These are phyloP conservation scores for Formica selysi DNA, from an alignment of 1,140 invertebrate species.

Conservation along the genomic window DNA sequence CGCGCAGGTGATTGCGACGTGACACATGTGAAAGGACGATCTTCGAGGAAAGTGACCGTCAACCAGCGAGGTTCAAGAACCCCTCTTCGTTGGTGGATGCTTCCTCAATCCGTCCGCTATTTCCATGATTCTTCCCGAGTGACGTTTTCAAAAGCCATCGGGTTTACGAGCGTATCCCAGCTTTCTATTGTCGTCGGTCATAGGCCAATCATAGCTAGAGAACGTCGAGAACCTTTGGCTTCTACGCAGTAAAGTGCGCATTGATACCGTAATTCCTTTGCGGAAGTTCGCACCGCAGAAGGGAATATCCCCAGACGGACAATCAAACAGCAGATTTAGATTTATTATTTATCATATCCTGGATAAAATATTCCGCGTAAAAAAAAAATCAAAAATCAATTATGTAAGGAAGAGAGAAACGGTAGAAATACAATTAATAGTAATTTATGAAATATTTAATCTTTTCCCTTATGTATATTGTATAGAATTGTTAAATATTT, in stretches of 20 bases:
- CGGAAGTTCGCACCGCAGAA: constrained; percentile 34
- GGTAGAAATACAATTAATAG: background rate
- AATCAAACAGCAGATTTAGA: constrained; percentile 9
- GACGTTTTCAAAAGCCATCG: constrained; percentile 60
- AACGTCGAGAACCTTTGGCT: constrained; percentile 51
- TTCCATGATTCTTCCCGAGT: constrained; percentile 45
- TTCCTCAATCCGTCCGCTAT: constrained; percentile 44
- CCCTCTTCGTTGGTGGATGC: constrained; percentile 24
- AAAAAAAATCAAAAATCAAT: background rate
- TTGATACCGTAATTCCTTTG: constrained; percentile 61
- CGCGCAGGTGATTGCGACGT: constrained; percentile 55
- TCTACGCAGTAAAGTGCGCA: constrained; percentile 35
- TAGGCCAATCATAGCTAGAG: constrained; percentile 57
- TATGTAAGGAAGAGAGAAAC: background rate
- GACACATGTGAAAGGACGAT: constrained; percentile 55
- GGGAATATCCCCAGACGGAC: constrained; percentile 16
- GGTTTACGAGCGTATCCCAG: constrained; percentile 50
- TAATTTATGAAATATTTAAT: background rate
- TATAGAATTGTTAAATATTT: background rate
- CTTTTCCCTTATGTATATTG: background rate
- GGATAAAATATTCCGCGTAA: constrained; percentile 3
- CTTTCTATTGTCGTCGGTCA: constrained; percentile 60
- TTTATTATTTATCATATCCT: constrained; percentile 29
- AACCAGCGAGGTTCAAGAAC: constrained; percentile 42
- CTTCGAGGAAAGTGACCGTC: constrained; percentile 54